Evolutionary conservation across 2,797 vertebrate genomes (phyloP), one percentile per base, ranked within the genome.

Genomic region (Sciaenops ocellatus): DNA sequence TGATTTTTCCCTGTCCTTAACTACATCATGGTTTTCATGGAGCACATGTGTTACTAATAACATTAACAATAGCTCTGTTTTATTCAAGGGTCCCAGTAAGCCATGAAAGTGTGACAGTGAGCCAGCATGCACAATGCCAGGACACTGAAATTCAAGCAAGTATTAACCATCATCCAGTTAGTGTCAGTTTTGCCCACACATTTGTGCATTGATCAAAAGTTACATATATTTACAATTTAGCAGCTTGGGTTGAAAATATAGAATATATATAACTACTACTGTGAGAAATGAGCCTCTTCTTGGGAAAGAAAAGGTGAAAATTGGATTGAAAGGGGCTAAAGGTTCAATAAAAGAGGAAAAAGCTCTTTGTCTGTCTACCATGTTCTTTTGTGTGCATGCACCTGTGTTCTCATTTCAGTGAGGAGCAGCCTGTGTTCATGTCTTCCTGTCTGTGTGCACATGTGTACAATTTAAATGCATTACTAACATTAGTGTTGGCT

Each of bases 401-500:
- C 67, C 61, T 78, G 61, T 38, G 34, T 56, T 59, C 48, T 18
- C 26, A 42, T 75, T 70, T 56, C 17, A 60, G 18, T 15, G 15
- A 60, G 42, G 38, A 52, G 38, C n/a, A 46, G 47, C 62, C 38
- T 18, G 44, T 54, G 26, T 52, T 22, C 9, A 26, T 56, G 24
- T 66, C 48, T 51, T 26, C 46, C 34, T 78, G 64, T 57, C 50
- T 68, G 41, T 74, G 54, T 24, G 18, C 47, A 68, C 71, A 69
- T 54, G 60, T 83, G 76, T 54, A 76, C 62, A 69, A 22, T 64
- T 70, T 59, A 30, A 75, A 46, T 48, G 68, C 61, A 20, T 79
- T 48, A 42, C 20, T 17, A 65, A 50, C 63, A 51, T 51, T 54
- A 59, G 51, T 68, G 69, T 69, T 63, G 42, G 63, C 60, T 59